A percentile compares a stretch with the other conserved stretches of the same genome.
Conservation (phyloP, 2,113 vertebrate genomes). For the Salvelinus sp. region DNA sequence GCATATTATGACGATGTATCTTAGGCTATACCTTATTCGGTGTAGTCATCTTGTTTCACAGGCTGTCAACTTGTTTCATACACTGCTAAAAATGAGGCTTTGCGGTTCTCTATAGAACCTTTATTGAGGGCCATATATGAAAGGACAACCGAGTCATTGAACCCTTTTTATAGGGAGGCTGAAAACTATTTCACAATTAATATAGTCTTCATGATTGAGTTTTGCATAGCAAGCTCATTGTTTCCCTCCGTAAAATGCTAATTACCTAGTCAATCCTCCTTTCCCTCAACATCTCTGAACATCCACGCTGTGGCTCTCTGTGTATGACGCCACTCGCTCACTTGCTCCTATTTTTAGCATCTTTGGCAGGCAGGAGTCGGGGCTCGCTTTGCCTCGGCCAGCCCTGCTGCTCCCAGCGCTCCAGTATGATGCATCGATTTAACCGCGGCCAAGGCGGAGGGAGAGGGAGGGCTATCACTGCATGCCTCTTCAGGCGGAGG, state of each 20-base stretch:
- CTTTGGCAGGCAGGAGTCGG: constrained; percentile 53
- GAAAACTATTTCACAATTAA: too few relatives aligned
- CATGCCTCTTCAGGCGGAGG: not conserved
- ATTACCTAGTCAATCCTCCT: constrained; percentile 8
- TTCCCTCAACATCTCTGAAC: constrained; percentile 9
- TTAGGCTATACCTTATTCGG: too few relatives aligned
- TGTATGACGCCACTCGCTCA: not conserved
- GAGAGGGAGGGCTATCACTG: not conserved
- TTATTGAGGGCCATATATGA: too few relatives aligned
- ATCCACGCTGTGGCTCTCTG: not conserved
- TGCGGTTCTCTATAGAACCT: too few relatives aligned
- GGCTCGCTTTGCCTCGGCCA: not conserved
- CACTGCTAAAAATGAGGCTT: too few relatives aligned
- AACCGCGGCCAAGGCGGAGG: constrained; percentile 23
- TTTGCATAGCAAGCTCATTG: not conserved
- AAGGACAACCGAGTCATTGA: too few relatives aligned
- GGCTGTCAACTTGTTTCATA: too few relatives aligned
- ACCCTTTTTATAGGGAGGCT: too few relatives aligned
- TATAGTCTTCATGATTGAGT: not conserved
- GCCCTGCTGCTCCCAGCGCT: constrained; percentile 17
- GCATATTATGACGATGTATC: too few relatives aligned
- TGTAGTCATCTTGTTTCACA: too few relatives aligned
- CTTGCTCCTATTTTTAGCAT: constrained; percentile 70
- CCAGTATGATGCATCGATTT: constrained; percentile 26
- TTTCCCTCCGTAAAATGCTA: not conserved